A percentile compares a stretch with the other conserved stretches of the same genome.
These are phyloP conservation scores for Chloroceryle amazona DNA, from an alignment of 2,797 vertebrate species.

Conservation along the genomic window DNA sequence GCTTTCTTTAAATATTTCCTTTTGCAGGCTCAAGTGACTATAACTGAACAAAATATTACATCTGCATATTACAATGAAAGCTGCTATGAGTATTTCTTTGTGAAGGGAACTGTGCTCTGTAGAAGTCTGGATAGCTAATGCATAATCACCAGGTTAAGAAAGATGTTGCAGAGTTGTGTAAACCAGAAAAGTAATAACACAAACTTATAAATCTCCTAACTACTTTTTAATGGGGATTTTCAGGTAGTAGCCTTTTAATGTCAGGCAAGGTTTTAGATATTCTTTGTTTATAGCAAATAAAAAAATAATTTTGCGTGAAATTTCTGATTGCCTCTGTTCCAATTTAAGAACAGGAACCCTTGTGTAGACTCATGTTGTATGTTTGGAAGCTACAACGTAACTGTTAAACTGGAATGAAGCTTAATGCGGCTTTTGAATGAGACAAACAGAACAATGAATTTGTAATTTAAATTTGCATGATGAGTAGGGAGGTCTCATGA, in stretches of 20 bases:
- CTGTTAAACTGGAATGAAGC: neutral
- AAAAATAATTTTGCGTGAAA: neutral
- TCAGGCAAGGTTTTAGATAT: neutral
- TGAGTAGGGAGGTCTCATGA: fast-evolving
- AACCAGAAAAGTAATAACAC: neutral
- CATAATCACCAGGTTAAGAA: neutral
- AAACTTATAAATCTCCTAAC: fast-evolving
- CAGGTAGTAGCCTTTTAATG: neutral
- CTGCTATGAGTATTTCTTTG: neutral
- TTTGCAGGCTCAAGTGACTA: neutral
- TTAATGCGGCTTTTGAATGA: neutral
- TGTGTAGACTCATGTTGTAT: neutral
- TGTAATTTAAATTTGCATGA: neutral
- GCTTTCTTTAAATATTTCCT: neutral
- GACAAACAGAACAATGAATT: neutral
- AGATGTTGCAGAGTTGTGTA: neutral
- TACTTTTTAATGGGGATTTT: neutral
- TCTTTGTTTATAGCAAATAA: neutral
- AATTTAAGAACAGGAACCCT: neutral
- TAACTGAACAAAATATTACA: neutral
- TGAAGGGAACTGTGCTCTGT: neutral
- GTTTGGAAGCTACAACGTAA: neutral
- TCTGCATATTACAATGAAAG: neutral
- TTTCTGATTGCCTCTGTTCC: neutral
- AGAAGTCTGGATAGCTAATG: neutral